Evolutionary conservation across 2,113 vertebrate genomes (phyloP).

Genomic region (Motacilla alba): DNA sequence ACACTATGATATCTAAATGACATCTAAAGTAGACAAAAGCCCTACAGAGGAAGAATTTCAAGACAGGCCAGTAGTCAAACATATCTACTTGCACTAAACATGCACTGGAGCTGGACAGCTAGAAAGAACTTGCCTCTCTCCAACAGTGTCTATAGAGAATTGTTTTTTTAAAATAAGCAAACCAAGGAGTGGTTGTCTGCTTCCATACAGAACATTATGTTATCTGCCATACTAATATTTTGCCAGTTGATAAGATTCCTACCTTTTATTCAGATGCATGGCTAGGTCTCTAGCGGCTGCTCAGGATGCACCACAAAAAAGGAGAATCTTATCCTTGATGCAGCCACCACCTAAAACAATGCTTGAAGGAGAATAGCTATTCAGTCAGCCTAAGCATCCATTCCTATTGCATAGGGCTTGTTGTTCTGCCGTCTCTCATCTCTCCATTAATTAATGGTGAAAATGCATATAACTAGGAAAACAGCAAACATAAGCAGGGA

Average conservation of each 20-base stretch:
- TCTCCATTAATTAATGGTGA: constrained; percentile 66
- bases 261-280: not conserved
- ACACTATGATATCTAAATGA: not conserved
- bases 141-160: not conserved
- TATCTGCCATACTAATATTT: not conserved
- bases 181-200: not conserved
- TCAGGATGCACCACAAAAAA: not conserved
- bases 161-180: not conserved
- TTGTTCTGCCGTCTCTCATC: constrained; percentile 40
- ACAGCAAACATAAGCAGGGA: constrained; percentile 39
- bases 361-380: constrained; percentile 19
- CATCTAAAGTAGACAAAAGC: not conserved
- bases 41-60: not conserved
- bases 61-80: not conserved
- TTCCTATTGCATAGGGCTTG: constrained; percentile 44
- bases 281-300: not conserved
- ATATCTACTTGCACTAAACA: not conserved
- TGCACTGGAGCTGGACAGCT: not conserved
- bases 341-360: constrained; percentile 53
- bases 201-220: not conserved
- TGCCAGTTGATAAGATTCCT: not conserved
- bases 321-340: constrained; percentile 40
- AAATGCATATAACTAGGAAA: constrained; percentile 60
- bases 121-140: not conserved
- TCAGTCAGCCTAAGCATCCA: constrained; percentile 10